Evolutionary conservation across 92 coral and sea anemone genomes (phyloP), one percentile per base, ranked within the genome.

Genomic region (Paragorgia papillata): DNA sequence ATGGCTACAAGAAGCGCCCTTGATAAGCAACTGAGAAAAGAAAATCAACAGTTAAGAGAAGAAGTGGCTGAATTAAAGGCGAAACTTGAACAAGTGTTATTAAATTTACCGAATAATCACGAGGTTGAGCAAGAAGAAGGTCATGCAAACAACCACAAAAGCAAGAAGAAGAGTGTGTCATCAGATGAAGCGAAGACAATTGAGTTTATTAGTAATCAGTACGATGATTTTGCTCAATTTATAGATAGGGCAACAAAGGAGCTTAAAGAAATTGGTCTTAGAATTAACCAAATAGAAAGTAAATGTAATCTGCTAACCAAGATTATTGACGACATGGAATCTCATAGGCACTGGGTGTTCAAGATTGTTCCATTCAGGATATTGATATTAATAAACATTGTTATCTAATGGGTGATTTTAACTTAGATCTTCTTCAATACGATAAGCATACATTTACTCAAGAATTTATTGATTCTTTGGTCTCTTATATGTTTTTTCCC

Each of bases 381-480:
- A 82, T 82, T 74, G 86, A 75, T 64, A 82, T 75, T 25, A 62
- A 85, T 40, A 80, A 85, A 62, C 37, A 50, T 13, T 62, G 73
- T 18, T 87, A 78, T 53, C 22, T 87, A 25, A 80, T 79, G 79
- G 85, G 85, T 14, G 84, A 76, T 40, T 66, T 70, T 66, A 83
- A 87, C 60, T 29, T 87, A 2, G 87, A 84, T 55, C 74, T 79
- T 14, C 66, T 87, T 20, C 75, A 79, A 21, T 43, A 83, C 48
- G 66, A 79, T 22, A 39, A 43, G 2, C 79, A 84, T 15, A 48
- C 48, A 25, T 63, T 69, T 17, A 83, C 88, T 21, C 50, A 71
- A 35, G 76, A 68, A 51, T 84, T 84, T 58, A 30, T 88, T 25
- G 73, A 78, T 48, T 34, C 40, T 1, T 51, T 88, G 26, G 81